phyloP scores from a whole-genome alignment of 2,113 vertebrate genomes.

The Hassar affinis region DNA sequence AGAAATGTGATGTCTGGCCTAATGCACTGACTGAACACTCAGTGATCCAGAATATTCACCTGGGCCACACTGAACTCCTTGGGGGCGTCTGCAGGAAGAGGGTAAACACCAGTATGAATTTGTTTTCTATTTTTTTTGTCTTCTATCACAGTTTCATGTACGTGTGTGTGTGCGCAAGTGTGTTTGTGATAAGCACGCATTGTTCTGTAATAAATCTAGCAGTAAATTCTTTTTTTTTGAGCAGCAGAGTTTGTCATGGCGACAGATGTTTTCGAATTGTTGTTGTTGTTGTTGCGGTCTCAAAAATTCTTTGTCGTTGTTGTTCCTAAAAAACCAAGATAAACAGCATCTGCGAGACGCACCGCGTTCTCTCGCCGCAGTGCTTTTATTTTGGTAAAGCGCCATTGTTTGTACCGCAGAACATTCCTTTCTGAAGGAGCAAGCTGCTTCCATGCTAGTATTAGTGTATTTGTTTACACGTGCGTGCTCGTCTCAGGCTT shows the following conservation, averaged over 20 bases:
- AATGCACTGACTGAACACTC: slow-evolving; percentile 53
- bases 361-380: slow-evolving; percentile 1
- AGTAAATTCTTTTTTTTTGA: slow-evolving; percentile 45
- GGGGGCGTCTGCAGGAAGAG: too few species aligned
- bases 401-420: slow-evolving; percentile 47
- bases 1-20: slow-evolving; percentile 46
- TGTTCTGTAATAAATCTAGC: slow-evolving; percentile 45
- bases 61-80: slow-evolving; percentile 56
- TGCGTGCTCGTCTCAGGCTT: slow-evolving; percentile 25
- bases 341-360: slow-evolving; percentile 32
- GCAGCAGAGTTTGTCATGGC: slow-evolving; percentile 33
- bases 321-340: slow-evolving; percentile 51
- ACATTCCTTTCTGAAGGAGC: slow-evolving; percentile 44
- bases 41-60: slow-evolving; percentile 52
- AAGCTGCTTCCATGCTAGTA: slow-evolving; percentile 36
- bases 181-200: slow-evolving; percentile 22
- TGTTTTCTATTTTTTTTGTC: slow-evolving; percentile 30
- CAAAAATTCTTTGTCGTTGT: slow-evolving; percentile 15
- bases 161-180: background rate
- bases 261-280: slow-evolving; percentile 47
- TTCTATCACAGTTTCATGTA: slow-evolving; percentile 43
- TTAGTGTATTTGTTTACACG: slow-evolving; percentile 45
- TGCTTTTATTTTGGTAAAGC: slow-evolving; percentile 50
- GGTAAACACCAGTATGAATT: slow-evolving; percentile 51
- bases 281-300: slow-evolving; percentile 13